Evolutionary conservation across 2,888 invertebrate genomes (phyloP).

Genomic region (Agrochola lychnidis): DNA sequence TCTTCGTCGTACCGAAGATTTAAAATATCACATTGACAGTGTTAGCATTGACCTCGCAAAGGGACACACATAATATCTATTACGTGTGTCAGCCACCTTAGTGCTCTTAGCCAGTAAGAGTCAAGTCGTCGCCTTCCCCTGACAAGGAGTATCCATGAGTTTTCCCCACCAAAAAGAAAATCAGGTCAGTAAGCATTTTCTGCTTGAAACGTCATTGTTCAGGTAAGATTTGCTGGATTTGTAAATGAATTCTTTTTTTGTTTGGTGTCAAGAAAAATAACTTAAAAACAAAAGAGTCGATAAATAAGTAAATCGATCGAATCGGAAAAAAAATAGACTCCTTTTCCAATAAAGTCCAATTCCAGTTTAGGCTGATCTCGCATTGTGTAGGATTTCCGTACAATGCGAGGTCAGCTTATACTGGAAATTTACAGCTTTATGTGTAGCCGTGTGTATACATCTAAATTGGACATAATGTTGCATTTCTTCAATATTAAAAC

Average conservation of each 20-base stretch:
- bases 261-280: no score
- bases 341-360: background rate
- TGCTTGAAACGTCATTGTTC: no score
- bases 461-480: constrained; percentile 7
- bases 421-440: no score
- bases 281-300: background rate
- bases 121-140: background rate
- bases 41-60: background rate
- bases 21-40: background rate
- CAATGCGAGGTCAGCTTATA: no score
- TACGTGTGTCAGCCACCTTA: background rate
- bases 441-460: background rate
- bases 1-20: no score
- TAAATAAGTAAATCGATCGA: background rate
- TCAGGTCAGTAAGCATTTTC: background rate
- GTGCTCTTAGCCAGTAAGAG: background rate
- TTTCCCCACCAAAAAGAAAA: background rate
- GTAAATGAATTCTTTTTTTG: background rate
- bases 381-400: no score
- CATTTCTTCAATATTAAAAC: constrained; percentile 16
- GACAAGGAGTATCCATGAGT: background rate
- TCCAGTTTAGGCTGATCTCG: no score
- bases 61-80: background rate
- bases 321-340: background rate
- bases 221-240: background rate